These are phyloP conservation scores for Acrossocheilus fasciatus DNA, from an alignment of 2,797 vertebrate genomes.

Conservation along the genomic window DNA sequence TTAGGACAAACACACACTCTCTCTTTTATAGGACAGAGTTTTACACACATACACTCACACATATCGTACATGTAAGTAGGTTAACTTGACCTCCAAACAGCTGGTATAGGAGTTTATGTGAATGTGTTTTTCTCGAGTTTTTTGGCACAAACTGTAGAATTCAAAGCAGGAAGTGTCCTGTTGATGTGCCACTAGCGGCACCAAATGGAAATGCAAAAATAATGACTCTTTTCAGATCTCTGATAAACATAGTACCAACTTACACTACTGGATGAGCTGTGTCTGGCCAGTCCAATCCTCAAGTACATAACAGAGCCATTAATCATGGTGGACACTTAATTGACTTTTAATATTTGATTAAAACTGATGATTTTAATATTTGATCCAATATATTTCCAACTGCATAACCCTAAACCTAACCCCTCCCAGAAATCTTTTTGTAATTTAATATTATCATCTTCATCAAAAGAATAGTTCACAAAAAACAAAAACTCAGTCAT, in stretches of 20 bases:
- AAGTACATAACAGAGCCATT: not conserved
- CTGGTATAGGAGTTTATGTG: slow-evolving; percentile 29
- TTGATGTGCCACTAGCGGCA: not conserved
- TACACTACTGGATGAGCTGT: not conserved
- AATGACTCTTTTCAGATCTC: not conserved
- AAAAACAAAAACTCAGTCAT: not conserved
- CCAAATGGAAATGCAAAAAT: not conserved
- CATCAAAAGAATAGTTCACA: not conserved
- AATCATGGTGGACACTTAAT: not conserved
- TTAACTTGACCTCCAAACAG: slow-evolving; percentile 69
- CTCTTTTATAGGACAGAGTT: slow-evolving; percentile 33
- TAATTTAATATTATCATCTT: not conserved
- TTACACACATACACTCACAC: slow-evolving; percentile 28
- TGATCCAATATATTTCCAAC: not conserved
- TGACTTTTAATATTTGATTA: not conserved
- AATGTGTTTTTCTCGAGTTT: not conserved
- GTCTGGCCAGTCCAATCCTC: not conserved
- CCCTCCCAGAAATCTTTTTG: not conserved
- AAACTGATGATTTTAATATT: not conserved
- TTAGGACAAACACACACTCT: slow-evolving; percentile 44
- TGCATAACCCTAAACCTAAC: not conserved
- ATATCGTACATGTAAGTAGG: slow-evolving; percentile 65
- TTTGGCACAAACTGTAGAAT: not conserved
- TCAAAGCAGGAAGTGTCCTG: not conserved
- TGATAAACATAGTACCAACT: not conserved